Conservation (phyloP, 2,888 invertebrate species). For the Helobdella robusta region DNA sequence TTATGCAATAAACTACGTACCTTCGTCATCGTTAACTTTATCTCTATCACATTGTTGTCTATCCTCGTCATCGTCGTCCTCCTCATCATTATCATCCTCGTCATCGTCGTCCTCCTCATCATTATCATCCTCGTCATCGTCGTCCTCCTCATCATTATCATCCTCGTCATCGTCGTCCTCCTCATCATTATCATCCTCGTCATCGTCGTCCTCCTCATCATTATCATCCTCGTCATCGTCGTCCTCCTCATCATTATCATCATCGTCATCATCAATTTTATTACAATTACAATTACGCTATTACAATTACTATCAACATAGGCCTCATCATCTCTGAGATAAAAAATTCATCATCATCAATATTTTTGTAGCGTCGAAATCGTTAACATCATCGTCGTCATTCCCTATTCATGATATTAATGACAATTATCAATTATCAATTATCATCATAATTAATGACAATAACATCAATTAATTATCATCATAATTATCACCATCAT, state of each 20-base stretch:
- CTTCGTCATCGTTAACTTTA: no score
- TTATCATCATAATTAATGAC: neutral
- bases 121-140: slow-evolving; percentile 28
- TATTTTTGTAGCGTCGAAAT: no score
- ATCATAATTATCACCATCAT: neutral
- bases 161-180: slow-evolving; percentile 14
- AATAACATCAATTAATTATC: neutral
- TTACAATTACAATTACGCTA: slow-evolving; percentile 4
- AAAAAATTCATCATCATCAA: no score
- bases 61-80: slow-evolving; percentile 23
- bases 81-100: slow-evolving; percentile 27
- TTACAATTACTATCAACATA: no score
- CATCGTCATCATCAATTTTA: slow-evolving; percentile 7
- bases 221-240: slow-evolving; percentile 11
- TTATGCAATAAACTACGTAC: no score
- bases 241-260: slow-evolving; percentile 16
- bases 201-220: slow-evolving; percentile 14
- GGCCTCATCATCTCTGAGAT: no score
- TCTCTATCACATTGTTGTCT: no score
- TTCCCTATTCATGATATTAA: no score
- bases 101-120: slow-evolving; percentile 27
- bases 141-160: slow-evolving; percentile 23
- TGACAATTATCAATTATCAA: neutral
- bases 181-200: neutral
- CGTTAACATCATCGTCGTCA: neutral